phyloP scores from a whole-genome alignment of 2,888 invertebrate species.

The Drosophila mettleri region DNA sequence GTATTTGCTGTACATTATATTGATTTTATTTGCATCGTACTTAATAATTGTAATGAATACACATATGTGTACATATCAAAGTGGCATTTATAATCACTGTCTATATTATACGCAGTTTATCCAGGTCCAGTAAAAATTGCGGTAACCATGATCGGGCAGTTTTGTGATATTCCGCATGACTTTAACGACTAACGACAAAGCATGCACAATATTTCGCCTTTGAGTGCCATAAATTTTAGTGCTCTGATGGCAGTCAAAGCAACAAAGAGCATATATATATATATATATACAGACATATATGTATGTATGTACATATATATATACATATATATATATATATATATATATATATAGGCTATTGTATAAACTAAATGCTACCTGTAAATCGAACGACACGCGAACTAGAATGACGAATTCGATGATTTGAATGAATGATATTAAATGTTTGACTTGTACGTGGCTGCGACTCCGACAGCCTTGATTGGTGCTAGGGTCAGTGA shows the following conservation, averaged over 20 bases:
- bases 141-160: constrained; percentile 42
- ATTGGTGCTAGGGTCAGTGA: constrained; percentile 17
- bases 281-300: background rate
- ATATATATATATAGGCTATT: background rate
- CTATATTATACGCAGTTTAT: background rate
- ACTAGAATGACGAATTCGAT: constrained; percentile 16
- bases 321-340: background rate
- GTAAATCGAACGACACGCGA: constrained; percentile 1
- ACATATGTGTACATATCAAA: background rate
- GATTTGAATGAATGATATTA: constrained; percentile 15
- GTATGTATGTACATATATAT: too few relatives aligned
- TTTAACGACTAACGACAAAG: background rate
- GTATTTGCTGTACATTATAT: background rate
- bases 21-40: background rate
- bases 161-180: background rate
- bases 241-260: constrained; percentile 10
- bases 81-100: background rate
- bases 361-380: constrained; percentile 6
- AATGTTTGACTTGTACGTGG: constrained; percentile 13
- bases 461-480: constrained; percentile 1
- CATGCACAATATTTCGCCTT: constrained; percentile 5
- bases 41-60: too few relatives aligned
- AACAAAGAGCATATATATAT: constrained; percentile 28
- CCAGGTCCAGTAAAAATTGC: constrained; percentile 13
- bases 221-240: constrained; percentile 35